A percentile compares a stretch with the other conserved stretches of the same genome.
These are phyloP conservation scores for Rattus rattus DNA, from an alignment of 2,113 vertebrate species.

Conservation along the genomic window DNA sequence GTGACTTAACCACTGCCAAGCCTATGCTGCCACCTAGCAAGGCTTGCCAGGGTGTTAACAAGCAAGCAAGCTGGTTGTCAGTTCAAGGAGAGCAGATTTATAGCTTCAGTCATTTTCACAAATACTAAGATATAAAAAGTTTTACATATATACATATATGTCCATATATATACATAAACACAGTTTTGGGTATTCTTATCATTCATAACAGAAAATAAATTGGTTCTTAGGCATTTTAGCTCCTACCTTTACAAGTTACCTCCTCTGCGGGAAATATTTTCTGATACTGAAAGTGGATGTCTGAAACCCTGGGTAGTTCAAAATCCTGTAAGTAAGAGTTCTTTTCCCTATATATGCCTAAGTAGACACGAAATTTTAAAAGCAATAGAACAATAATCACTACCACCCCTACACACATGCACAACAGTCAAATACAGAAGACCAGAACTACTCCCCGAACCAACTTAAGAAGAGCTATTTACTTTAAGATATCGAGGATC, in stretches of 20 bases:
- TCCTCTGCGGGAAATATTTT: neutral
- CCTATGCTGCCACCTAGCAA: conserved; percentile 86
- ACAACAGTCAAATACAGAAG: neutral
- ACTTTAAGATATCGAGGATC: neutral
- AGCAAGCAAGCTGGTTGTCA: neutral
- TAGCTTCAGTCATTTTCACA: conserved; percentile 25
- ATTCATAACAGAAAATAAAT: conserved; percentile 14
- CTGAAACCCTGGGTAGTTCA: neutral
- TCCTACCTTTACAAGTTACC: neutral
- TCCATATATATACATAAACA: neutral
- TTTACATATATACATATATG: neutral
- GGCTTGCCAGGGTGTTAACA: conserved; percentile 58
- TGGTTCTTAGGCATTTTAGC: neutral
- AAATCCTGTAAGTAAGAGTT: neutral
- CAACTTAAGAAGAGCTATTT: neutral
- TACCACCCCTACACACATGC: neutral
- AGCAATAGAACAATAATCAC: neutral
- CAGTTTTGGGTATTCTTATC: neutral
- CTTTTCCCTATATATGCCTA: neutral
- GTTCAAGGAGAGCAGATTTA: neutral
- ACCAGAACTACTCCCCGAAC: neutral
- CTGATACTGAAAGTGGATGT: neutral
- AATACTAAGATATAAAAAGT: neutral
- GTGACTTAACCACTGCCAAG: conserved; percentile 52
- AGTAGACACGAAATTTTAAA: neutral